Base-by-base conservation (phyloP, 1,140 invertebrate genomes). In the Mactra quadrangularis region DNA sequence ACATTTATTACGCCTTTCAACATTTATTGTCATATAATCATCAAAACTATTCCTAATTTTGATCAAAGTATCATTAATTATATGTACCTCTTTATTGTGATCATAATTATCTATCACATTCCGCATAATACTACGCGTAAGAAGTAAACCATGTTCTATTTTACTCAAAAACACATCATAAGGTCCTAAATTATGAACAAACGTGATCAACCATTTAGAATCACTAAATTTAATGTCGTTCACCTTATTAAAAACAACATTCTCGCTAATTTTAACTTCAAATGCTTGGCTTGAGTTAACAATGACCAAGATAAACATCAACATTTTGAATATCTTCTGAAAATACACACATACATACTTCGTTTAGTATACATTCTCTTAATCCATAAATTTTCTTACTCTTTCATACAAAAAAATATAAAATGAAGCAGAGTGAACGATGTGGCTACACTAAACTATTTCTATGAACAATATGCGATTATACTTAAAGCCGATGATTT, bases 221-320 rank as follows among this genome's bases (percentile, higher is more conserved):
- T 50, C 38, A 47, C 3, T 52, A 1, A 15, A 9, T 7, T 1
- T 31, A 13, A 71, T 38, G 29, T 78, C 75, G 35, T 66, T 66
- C 25, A 29, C n/a, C n/a, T 68, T 78, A 3, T 78, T 3, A 70
- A 79, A 79, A 25, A 59, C n/a, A 22, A 79, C 77, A 79, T 59
- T 70, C 27, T 79, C 62, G 11, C 59, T 0, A 17, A 57, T n/a
- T 4, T 15, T n/a, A 3, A 62, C 6, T 9, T 2, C 31, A 62
- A 29, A 59, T 6, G 22, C 6, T 29, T 59, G 29, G 7, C 55
- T 59, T 29, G 25, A 9, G 19, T 17, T 53, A 53, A 31, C 3
- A 29, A 31, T 3, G 19, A 59, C 9, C 27, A 59, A 7, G 19
- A 3, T 3, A 29, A 19, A 29, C 3, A 3, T 29, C 27, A 7